Evolutionary conservation across 2,797 vertebrate genomes (phyloP).

Genomic region (Mustela erminea): DNA sequence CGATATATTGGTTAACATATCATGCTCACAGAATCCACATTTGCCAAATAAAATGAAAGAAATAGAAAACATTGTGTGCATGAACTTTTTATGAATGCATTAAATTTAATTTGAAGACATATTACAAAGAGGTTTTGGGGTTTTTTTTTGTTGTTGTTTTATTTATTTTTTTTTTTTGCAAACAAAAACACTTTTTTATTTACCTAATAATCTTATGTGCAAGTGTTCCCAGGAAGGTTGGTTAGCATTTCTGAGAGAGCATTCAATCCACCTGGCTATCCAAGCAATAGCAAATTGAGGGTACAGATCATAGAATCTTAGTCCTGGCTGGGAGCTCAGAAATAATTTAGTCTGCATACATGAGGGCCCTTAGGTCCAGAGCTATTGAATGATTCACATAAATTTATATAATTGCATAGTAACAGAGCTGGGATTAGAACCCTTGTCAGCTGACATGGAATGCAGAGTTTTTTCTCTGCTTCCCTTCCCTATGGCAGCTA

Average conservation of each 20-base stretch:
- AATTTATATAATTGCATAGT: conserved; percentile 68
- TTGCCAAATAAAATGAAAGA: conserved; percentile 9
- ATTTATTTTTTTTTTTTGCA: background rate
- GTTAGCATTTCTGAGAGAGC: conserved; percentile 20
- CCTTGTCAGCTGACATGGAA: conserved; percentile 35
- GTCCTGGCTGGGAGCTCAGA: conserved; percentile 49
- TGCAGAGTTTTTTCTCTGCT: background rate
- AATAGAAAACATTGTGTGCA: background rate
- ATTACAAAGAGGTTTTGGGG: background rate
- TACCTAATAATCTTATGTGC: conserved; percentile 59
- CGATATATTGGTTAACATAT: background rate
- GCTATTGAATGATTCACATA: conserved; percentile 68
- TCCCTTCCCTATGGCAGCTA: background rate
- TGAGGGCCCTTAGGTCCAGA: conserved; percentile 45
- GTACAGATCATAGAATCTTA: conserved; percentile 56
- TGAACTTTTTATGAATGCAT: conserved; percentile 44
- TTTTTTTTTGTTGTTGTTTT: background rate
- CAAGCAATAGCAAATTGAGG: conserved; percentile 54
- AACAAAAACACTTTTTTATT: conserved; percentile 51
- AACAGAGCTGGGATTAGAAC: conserved; percentile 72
- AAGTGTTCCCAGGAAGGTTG: conserved; percentile 2
- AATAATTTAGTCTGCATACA: conserved; percentile 66
- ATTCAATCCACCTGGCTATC: background rate
- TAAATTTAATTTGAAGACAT: conserved; percentile 58
- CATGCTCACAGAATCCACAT: background rate